A percentile compares a stretch with the other conserved stretches of the same genome.
Evolutionary conservation across 2,888 invertebrate species (phyloP).

Genomic region (Elysia crispata): DNA sequence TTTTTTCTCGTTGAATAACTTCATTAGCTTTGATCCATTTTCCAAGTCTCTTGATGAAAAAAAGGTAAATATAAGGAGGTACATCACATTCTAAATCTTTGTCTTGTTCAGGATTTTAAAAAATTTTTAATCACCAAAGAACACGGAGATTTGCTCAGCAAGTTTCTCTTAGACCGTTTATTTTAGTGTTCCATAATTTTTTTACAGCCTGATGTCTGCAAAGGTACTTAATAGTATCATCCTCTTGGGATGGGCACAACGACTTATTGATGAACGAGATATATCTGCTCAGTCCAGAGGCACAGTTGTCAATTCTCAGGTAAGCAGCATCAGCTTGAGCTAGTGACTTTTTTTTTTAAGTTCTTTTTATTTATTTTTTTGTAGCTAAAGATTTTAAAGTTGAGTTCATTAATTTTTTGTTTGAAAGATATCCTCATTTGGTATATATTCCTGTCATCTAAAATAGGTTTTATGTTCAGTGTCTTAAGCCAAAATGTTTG

Average conservation of each 20-base stretch:
- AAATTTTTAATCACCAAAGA: too few species aligned
- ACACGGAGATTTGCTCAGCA: too few species aligned
- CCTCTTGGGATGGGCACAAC: conserved; percentile 87
- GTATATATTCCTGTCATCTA: neutral
- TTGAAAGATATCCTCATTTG: neutral
- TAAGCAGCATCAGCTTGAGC: neutral
- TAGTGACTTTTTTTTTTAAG: neutral
- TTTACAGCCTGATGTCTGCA: conserved; percentile 74
- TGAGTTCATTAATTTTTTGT: neutral
- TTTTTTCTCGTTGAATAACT: too few species aligned
- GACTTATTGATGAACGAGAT: conserved; percentile 39
- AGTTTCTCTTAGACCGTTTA: too few species aligned
- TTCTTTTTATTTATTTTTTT: neutral
- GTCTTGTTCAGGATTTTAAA: too few species aligned
- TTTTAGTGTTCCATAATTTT: too few species aligned
- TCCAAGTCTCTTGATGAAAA: too few species aligned
- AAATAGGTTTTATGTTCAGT: too few species aligned
- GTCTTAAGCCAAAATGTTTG: too few species aligned
- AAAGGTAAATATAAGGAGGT: too few species aligned
- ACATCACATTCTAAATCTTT: too few species aligned
- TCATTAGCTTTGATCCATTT: too few species aligned
- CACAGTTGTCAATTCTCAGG: conserved; percentile 47
- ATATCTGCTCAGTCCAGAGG: conserved; percentile 37
- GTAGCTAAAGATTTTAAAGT: neutral
- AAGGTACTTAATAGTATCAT: conserved; percentile 90